Evolutionary conservation across 30 jellyfish, hydroid and myxozoan species (phyloP), one percentile per base, ranked within the genome.

Genomic region (Nemopilema nomurai): DNA sequence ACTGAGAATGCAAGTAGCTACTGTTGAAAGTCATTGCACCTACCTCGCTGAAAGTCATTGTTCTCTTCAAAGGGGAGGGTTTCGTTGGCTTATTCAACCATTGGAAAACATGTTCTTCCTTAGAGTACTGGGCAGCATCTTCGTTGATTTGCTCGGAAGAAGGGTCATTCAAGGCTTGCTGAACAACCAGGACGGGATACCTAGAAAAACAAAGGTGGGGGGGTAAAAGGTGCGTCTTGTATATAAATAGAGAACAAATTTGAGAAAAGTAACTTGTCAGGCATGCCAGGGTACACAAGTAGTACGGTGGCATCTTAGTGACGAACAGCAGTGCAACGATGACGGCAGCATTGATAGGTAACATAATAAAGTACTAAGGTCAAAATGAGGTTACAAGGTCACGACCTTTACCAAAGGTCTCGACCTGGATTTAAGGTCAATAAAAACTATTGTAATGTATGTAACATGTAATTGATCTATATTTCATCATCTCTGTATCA

Each of bases 91-190:
- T 87, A 86, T 87, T 87, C 28, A 87, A 62, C 96, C 96, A 87
- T 4, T 77, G 79, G 41, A 87, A 24, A 69, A 71, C 90, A 67
- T 52, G 50, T 23, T 72, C 28, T 57, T 65, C 62, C 27, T 22
- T 77, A 16, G 89, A 27, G 62, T 73, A 71, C 32, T 68, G 82
- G 71, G 79, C 79, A 69, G 82, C 89, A 69, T 75, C 89, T 49
- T 62, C 52, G 26, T 52, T 69, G 1, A 76, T 52, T 18, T 26
- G 49, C 72, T 62, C 67, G 0, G 80, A 70, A 28, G 49, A 83
- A 16, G 96, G 69, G 26, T 93, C 87, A 68, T 86, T 91, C 79
- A 85, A 31, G 28, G 94, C 98, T 91, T 91, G 98, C 51, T 91
- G 98, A 51, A 85, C 27, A 4, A 87, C 76, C 8, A 91, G 93